phyloP scores from a whole-genome alignment of 2,888 invertebrate genomes.

The Volucella inanis region DNA sequence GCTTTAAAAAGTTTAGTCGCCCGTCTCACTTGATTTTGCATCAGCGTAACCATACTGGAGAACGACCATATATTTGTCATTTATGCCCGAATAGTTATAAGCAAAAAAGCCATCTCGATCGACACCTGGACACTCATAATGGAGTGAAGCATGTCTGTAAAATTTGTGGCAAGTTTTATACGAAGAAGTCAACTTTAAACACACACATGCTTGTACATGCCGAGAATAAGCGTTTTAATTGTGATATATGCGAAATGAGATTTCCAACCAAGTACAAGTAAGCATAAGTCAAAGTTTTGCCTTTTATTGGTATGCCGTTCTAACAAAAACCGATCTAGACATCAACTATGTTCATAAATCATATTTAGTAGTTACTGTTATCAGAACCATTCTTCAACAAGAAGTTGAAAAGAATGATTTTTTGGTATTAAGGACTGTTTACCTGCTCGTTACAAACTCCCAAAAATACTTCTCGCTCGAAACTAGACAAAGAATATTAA shows the following conservation, averaged over 20 bases:
- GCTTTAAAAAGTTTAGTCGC: slow-evolving; percentile 76
- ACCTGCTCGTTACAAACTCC: too few relatives aligned
- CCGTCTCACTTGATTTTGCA: slow-evolving; percentile 76
- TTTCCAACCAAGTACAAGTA: slow-evolving; percentile 53
- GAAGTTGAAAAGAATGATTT: too few relatives aligned
- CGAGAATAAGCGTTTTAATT: slow-evolving; percentile 41
- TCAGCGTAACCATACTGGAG: slow-evolving; percentile 76
- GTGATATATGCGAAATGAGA: slow-evolving; percentile 37
- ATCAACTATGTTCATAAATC: too few relatives aligned
- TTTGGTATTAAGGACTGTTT: too few relatives aligned
- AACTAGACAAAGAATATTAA: too few relatives aligned
- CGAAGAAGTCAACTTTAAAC: slow-evolving; percentile 75
- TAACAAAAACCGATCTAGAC: too few relatives aligned
- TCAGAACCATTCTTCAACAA: too few relatives aligned
- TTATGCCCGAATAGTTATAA: slow-evolving; percentile 75
- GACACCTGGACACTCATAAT: slow-evolving; percentile 75
- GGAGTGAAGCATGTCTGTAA: slow-evolving; percentile 76
- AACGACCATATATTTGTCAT: slow-evolving; percentile 76
- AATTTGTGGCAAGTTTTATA: slow-evolving; percentile 75
- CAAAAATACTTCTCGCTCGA: too few relatives aligned
- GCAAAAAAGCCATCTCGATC: slow-evolving; percentile 77
- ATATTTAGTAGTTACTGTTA: too few relatives aligned
- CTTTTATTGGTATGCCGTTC: too few relatives aligned
- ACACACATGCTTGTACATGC: slow-evolving; percentile 74
- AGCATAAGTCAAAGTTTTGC: not conserved